Conservation (phyloP, 2,797 vertebrate genomes). For the Melanotaenia boesemani region DNA sequence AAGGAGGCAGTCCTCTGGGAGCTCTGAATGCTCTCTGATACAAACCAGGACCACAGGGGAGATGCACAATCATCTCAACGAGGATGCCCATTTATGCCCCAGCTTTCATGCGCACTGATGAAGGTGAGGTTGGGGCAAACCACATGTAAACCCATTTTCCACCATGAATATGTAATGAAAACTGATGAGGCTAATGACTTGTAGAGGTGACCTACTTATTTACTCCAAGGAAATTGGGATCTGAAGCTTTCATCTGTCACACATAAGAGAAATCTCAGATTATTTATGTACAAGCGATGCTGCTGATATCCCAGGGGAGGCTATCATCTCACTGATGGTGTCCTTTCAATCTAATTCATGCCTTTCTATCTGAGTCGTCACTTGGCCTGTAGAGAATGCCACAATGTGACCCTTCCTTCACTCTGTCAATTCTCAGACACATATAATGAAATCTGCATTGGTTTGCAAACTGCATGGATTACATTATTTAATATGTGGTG, state of each 20-base stretch:
- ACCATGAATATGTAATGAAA: constrained; percentile 70
- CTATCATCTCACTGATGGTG: constrained; percentile 13
- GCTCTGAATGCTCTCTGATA: constrained; percentile 80
- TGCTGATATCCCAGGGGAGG: constrained; percentile 46
- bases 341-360: constrained; percentile 44
- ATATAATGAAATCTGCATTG: not conserved
- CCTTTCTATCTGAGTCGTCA: not conserved
- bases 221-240: constrained; percentile 40
- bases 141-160: constrained; percentile 70
- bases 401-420: constrained; percentile 44
- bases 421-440: constrained; percentile 2
- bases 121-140: constrained; percentile 22
- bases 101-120: constrained; percentile 68
- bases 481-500: not conserved
- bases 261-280: constrained; percentile 52
- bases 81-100: constrained; percentile 63
- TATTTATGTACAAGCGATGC: constrained; percentile 48
- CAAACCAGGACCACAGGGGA: constrained; percentile 77
- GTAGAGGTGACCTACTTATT: constrained; percentile 80
- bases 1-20: constrained; percentile 77
- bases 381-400: constrained; percentile 26
- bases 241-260: constrained; percentile 55
- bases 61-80: constrained; percentile 65
- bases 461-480: not conserved
- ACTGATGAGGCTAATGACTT: constrained; percentile 74